Percentiles rank a stretch among this genome's conserved stretches.
Evolutionary conservation across 1,140 invertebrate genomes (phyloP).

Genomic region (Chironomus tepperi): DNA sequence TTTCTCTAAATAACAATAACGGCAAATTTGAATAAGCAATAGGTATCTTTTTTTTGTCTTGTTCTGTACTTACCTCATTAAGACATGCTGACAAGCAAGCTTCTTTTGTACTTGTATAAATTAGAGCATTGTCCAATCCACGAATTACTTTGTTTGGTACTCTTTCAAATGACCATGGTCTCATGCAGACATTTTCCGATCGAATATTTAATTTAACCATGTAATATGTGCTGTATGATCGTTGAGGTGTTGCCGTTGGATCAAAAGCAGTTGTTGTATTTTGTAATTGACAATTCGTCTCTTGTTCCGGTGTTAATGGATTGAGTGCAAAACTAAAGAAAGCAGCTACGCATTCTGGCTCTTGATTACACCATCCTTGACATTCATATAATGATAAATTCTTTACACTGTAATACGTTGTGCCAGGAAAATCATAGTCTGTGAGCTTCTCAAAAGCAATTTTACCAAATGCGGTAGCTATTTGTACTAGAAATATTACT

Average conservation of each 20-base stretch:
- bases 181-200: constrained; percentile 81
- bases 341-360: constrained; percentile 81
- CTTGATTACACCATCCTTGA: constrained; percentile 88
- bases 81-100: constrained; percentile 84
- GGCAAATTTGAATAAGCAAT: constrained; percentile 27
- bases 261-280: constrained; percentile 86
- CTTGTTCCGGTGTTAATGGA: constrained; percentile 81
- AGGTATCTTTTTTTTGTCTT: constrained; percentile 18
- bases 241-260: constrained; percentile 67
- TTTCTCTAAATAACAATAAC: constrained; percentile 50
- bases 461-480: constrained; percentile 42
- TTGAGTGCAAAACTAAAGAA: constrained; percentile 88
- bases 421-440: constrained; percentile 81
- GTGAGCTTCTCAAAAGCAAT: constrained; percentile 90
- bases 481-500: constrained; percentile 10
- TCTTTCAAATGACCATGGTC: constrained; percentile 87
- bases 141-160: constrained; percentile 86
- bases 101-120: constrained; percentile 89
- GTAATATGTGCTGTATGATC: constrained; percentile 86
- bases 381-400: constrained; percentile 90
- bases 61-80: constrained; percentile 59
- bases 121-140: constrained; percentile 80
- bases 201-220: constrained; percentile 88
- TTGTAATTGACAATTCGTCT: constrained; percentile 84
- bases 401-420: constrained; percentile 84